Evolutionary conservation across 2,888 invertebrate species (phyloP), one percentile per base, ranked within the genome.

Genomic region (Mythimna vitellina): DNA sequence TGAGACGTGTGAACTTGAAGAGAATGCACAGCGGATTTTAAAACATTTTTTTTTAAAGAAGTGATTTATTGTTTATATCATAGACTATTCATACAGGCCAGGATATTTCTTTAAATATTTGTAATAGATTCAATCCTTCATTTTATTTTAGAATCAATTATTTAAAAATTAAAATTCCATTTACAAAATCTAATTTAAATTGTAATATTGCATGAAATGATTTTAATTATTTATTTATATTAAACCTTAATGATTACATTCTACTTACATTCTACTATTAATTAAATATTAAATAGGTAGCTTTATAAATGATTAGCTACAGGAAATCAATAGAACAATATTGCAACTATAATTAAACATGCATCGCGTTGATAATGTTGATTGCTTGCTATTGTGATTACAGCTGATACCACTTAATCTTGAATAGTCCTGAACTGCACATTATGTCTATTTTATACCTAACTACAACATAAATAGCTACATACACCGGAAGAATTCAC

Each of bases 401-500:
- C 70, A 81, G 32, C 58, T 65, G 78, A 81, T 84, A 73, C 10
- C 49, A 58, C 10, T 10, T 73, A 68, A 84, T 81, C 82, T 69
- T 70, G 51, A 69, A 64, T 35, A 54, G n/a, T 38, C 29, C 35
- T 82, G 51, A 57, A 63, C 35, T 74, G 46, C 61, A 58, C 38
- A 57, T 29, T 20, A 54, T 53, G 22, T 53, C 22, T 64, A 53
- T 38, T 20, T 53, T 10, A 22, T 56, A 32, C 0, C n/a, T 67
- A 58, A 35, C 6, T 51, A 4, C 1, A 46, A 9, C 12, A 46
- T 9, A 56, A 20, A 22, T 42, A 29, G 14, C 20, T 58, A 35
- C 12, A 1, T 29, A 58, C 29, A 46, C 46, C 14, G 63, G 68
- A 35, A 49, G 61, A 74, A 57, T 76, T 63, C 17, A 57, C 22